Conservation (phyloP, 2,888 invertebrate genomes). For the Drosophila macrospina region DNA sequence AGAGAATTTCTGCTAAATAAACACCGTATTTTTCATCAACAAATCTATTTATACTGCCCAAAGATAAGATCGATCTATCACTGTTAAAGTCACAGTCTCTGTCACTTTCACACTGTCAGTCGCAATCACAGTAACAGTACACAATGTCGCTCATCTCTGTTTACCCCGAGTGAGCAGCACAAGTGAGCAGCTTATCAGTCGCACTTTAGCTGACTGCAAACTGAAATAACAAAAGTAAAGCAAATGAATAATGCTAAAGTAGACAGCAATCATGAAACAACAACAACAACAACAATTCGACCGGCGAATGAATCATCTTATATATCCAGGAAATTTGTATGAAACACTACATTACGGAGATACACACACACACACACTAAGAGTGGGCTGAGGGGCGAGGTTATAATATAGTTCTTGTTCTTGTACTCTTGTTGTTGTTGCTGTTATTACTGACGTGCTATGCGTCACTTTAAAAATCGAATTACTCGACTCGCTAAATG, state of each 20-base stretch:
- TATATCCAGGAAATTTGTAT: conserved; percentile 58
- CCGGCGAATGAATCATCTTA: conserved; percentile 52
- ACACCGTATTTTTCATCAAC: neutral
- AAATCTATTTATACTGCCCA: neutral
- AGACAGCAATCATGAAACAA: conserved; percentile 33
- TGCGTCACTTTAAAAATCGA: conserved; percentile 78
- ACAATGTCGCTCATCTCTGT: conserved; percentile 9
- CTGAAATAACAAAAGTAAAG: conserved; percentile 22
- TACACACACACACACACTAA: conserved; percentile 3
- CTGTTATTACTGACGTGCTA: conserved; percentile 42
- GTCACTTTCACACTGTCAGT: neutral
- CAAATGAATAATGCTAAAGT: conserved; percentile 41
- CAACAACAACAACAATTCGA: conserved; percentile 21
- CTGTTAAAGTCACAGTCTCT: neutral
- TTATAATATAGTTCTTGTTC: conserved; percentile 5
- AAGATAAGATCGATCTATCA: no score
- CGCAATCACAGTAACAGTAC: neutral
- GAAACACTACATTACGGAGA: conserved; percentile 44
- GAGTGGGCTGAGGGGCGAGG: neutral
- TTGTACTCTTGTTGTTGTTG: conserved; percentile 10
- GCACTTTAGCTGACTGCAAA: neutral
- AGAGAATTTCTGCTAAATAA: no score
- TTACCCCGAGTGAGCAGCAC: no score
- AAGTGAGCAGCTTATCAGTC: conserved; percentile 32
- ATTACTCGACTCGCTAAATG: conserved; percentile 72